Conservation (phyloP, 2,797 vertebrate species). For the Scyliorhinus canicula region DNA sequence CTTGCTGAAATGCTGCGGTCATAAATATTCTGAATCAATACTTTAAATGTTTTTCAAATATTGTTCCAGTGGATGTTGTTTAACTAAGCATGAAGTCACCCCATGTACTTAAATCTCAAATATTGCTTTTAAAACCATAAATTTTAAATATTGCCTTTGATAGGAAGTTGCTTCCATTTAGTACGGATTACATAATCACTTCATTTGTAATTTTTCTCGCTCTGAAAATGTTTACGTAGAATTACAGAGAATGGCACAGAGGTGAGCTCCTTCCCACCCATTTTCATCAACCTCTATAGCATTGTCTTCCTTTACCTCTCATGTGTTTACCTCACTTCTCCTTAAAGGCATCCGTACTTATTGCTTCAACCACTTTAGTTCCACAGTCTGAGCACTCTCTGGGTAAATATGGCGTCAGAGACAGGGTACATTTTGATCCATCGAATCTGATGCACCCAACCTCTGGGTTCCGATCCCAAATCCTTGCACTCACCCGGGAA, state of each 20-base stretch:
- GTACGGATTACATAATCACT: background rate
- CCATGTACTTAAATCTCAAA: slow-evolving; percentile 39
- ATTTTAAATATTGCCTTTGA: slow-evolving; percentile 29
- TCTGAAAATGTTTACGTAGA: background rate
- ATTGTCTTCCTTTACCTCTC: background rate
- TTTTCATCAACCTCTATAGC: background rate
- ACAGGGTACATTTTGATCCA: too few species aligned
- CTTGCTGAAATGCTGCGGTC: slow-evolving; percentile 48
- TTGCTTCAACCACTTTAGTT: background rate
- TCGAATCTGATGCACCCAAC: too few species aligned
- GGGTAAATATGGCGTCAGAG: too few species aligned
- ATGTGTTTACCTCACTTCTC: background rate
- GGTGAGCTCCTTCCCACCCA: background rate
- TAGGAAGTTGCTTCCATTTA: background rate
- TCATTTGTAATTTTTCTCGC: background rate
- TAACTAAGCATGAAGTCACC: slow-evolving; percentile 42
- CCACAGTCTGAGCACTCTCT: background rate
- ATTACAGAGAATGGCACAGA: background rate
- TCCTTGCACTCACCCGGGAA: too few species aligned
- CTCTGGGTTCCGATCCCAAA: too few species aligned
- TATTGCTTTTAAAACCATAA: slow-evolving; percentile 19
- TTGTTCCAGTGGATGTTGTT: slow-evolving; percentile 45
- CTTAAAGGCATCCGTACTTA: background rate
- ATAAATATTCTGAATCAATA: slow-evolving; percentile 54
- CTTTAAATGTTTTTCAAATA: slow-evolving; percentile 49